Percentiles rank a stretch among this genome's conserved stretches.
phyloP scores from a whole-genome alignment of 2,113 vertebrate genomes.

The Eulemur rufifrons region DNA sequence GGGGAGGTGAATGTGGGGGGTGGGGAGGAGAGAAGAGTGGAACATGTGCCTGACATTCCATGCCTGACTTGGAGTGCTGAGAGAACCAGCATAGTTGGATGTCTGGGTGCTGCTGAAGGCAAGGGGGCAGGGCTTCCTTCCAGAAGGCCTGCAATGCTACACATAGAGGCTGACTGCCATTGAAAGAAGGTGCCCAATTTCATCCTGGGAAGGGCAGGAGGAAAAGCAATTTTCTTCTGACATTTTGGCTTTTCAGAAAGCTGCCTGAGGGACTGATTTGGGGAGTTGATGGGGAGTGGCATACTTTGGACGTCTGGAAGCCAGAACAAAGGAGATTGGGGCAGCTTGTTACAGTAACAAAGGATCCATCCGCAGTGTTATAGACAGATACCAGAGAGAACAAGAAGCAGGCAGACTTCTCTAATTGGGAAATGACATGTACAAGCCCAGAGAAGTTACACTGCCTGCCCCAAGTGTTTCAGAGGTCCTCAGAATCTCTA shows the following conservation, averaged over 20 bases:
- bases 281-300: too few relatives aligned
- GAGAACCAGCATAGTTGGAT: too few relatives aligned
- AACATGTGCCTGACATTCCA: background rate
- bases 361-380: background rate
- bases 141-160: too few relatives aligned
- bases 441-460: background rate
- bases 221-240: background rate
- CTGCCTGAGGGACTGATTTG: background rate
- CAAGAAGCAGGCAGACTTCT: background rate
- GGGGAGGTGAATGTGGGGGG: too few relatives aligned
- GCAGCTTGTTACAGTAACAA: background rate
- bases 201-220: background rate
- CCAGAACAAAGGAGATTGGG: too few relatives aligned
- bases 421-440: background rate
- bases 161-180: too few relatives aligned
- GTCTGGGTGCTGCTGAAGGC: too few relatives aligned
- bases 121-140: too few relatives aligned
- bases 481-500: background rate
- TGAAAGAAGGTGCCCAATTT: background rate
- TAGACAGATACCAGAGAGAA: background rate
- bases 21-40: background rate
- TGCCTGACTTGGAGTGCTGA: too few relatives aligned
- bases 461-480: too few relatives aligned
- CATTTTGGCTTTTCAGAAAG: background rate
- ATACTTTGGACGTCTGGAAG: too few relatives aligned